Conservation (phyloP, 2,113 vertebrate genomes). For the Myanophis thanlyinensis region DNA sequence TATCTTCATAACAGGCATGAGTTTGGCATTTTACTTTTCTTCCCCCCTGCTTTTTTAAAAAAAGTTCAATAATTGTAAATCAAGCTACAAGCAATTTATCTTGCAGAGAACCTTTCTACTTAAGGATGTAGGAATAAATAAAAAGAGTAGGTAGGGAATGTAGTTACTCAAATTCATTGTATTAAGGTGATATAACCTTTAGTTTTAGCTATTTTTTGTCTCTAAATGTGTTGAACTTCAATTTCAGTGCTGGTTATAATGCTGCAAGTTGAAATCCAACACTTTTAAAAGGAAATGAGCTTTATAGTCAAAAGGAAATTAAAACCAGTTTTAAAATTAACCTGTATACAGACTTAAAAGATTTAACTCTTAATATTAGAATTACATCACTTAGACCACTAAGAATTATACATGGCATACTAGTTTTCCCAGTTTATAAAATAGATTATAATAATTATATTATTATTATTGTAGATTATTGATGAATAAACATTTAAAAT, state of each 20-base stretch:
- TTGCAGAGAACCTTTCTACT: neutral
- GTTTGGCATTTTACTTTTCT: neutral
- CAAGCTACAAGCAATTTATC: neutral
- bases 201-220: neutral
- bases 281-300: neutral
- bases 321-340: neutral
- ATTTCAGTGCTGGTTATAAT: neutral
- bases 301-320: neutral
- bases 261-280: neutral
- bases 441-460: neutral
- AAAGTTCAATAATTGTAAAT: neutral
- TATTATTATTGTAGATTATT: neutral
- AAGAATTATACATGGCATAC: neutral
- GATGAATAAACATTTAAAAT: slow-evolving; percentile 22
- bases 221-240: neutral
- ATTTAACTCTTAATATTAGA: neutral
- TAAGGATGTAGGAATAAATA: neutral
- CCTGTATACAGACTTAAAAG: neutral
- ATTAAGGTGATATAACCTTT: neutral
- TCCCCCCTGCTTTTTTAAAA: too few species aligned
- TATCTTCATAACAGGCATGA: neutral
- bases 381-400: neutral
- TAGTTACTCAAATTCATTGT: neutral
- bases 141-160: neutral
- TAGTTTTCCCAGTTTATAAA: neutral